phyloP scores from a whole-genome alignment of 1,140 invertebrate species.

The Oreohelix idahoensis region DNA sequence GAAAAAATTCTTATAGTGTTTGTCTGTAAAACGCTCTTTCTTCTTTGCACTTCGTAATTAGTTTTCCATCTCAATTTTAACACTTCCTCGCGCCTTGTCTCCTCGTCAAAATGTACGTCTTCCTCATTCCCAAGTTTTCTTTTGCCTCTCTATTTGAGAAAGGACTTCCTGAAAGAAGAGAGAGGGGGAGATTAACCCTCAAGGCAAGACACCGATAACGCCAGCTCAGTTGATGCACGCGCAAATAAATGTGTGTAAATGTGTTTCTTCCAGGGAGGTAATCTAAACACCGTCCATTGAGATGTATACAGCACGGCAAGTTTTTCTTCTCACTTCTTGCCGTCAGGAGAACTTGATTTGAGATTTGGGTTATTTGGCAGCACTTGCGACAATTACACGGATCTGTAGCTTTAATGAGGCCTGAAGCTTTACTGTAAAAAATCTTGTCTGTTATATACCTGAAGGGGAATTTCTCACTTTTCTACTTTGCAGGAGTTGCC shows the following conservation, averaged over 20 bases:
- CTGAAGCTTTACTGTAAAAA: background rate
- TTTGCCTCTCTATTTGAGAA: background rate
- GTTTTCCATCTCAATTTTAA: no score
- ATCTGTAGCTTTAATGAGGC: background rate
- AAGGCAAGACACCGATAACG: background rate
- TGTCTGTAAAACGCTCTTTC: no score
- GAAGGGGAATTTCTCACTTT: background rate
- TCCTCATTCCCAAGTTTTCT: background rate
- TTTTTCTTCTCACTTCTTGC: constrained; percentile 17
- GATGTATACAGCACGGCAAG: constrained; percentile 10
- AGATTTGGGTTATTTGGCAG: background rate
- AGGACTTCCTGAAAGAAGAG: background rate
- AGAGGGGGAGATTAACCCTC: background rate
- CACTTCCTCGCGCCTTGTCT: no score
- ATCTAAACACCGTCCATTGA: constrained; percentile 19
- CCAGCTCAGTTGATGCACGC: constrained; percentile 7
- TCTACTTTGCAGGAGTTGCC: no score
- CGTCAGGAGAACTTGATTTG: constrained; percentile 10
- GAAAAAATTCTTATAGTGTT: no score
- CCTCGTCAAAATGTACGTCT: background rate
- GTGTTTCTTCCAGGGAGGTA: constrained; percentile 11
- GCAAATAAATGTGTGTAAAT: constrained; percentile 19
- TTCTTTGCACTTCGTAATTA: no score
- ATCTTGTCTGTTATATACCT: background rate
- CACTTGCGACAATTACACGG: background rate